Evolutionary conservation across 2,113 vertebrate species (phyloP).

Genomic region (Phylloscopus trochiloides): DNA sequence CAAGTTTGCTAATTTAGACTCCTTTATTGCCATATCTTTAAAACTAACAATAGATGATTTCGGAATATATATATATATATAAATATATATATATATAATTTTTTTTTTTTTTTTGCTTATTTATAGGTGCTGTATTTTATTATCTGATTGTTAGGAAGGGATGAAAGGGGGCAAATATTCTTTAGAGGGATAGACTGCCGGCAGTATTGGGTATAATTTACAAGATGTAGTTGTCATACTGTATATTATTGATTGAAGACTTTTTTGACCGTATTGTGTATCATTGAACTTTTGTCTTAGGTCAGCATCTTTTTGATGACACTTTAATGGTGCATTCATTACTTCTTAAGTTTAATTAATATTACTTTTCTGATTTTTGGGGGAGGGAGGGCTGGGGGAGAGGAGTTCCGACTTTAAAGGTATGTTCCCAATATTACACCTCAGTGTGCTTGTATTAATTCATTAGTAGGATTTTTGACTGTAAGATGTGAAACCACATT

Average conservation of each 20-base stretch:
- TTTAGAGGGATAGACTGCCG: constrained; percentile 99
- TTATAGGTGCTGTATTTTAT: constrained; percentile 99
- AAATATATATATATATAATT: constrained; percentile 67
- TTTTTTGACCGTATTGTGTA: constrained; percentile 91
- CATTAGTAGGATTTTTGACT: constrained; percentile 79
- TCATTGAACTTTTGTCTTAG: constrained; percentile 88
- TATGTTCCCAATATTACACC: constrained; percentile 79
- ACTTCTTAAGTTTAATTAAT: constrained; percentile 86
- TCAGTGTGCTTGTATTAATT: constrained; percentile 80
- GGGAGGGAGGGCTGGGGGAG: constrained; percentile 69
- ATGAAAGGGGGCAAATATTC: constrained; percentile 96
- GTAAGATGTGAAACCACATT: constrained; percentile 82
- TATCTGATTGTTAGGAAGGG: constrained; percentile 95
- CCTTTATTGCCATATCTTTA: constrained; percentile 96
- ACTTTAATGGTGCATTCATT: constrained; percentile 90
- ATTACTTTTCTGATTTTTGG: constrained; percentile 78
- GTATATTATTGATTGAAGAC: constrained; percentile 97
- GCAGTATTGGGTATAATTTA: constrained; percentile 99
- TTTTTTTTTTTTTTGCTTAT: constrained; percentile 94
- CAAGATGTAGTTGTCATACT: constrained; percentile 98
- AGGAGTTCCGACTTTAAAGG: constrained; percentile 76
- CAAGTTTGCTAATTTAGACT: constrained; percentile 93
- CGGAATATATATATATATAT: constrained; percentile 86
- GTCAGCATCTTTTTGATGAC: constrained; percentile 88
- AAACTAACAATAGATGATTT: constrained; percentile 90